phyloP scores from a whole-genome alignment of 2,888 invertebrate species.

The Leptogaster cylindrica region DNA sequence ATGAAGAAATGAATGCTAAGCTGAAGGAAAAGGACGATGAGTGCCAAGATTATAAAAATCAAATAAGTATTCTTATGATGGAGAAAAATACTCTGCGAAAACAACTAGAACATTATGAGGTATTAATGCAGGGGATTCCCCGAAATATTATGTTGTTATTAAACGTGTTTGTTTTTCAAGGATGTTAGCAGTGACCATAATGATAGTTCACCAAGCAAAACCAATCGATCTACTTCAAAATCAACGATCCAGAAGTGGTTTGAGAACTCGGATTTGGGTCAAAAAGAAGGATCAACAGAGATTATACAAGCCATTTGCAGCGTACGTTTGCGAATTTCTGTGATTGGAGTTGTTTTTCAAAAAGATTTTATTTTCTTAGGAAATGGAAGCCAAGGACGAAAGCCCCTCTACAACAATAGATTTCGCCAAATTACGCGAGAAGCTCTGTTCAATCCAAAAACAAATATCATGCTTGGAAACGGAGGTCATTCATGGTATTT shows the following conservation, averaged over 20 bases:
- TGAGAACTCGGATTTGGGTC: constrained; percentile 59
- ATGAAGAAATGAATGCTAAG: constrained; percentile 52
- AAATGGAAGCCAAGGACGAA: constrained; percentile 21
- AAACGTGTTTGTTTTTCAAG: constrained; percentile 2
- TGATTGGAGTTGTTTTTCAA: too few relatives aligned
- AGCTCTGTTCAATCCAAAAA: constrained; percentile 4
- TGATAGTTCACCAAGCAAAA: constrained; percentile 38
- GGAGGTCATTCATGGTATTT: not conserved
- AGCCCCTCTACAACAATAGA: constrained; percentile 1
- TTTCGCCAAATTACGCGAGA: constrained; percentile 17
- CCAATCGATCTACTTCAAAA: constrained; percentile 15
- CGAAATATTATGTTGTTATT: not conserved
- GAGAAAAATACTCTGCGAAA: constrained; percentile 50
- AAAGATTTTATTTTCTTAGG: constrained; percentile 11
- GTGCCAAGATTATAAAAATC: constrained; percentile 55
- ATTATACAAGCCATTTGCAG: constrained; percentile 59
- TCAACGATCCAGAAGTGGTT: constrained; percentile 57
- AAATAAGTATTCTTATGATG: constrained; percentile 52
- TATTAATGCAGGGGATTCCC: not conserved
- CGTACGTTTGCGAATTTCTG: constrained; percentile 48
- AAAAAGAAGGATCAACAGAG: constrained; percentile 57
- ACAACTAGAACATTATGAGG: constrained; percentile 49
- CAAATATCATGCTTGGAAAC: constrained; percentile 12
- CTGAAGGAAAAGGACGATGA: constrained; percentile 53
- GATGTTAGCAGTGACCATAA: constrained; percentile 18